phyloP scores from a whole-genome alignment of 2,797 vertebrate species.

The Pitangus sulphuratus region DNA sequence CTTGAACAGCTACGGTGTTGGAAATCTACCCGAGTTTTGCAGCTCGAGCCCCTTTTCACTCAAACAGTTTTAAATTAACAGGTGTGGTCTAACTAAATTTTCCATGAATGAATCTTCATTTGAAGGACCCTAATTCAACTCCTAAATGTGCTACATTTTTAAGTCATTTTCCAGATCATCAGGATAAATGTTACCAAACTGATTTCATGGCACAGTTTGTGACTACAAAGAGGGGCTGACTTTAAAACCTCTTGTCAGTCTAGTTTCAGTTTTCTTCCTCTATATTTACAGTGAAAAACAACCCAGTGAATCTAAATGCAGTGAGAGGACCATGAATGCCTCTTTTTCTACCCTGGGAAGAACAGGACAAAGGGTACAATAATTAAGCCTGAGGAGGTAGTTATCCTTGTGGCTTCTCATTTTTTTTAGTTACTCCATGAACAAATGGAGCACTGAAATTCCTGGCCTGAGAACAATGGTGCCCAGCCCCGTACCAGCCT shows the following conservation, averaged over 20 bases:
- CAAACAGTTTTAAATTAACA: not conserved
- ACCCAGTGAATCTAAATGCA: not conserved
- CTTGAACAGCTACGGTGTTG: not conserved
- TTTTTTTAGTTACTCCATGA: not conserved
- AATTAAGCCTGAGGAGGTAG: slow-evolving; percentile 29
- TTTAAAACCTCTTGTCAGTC: not conserved
- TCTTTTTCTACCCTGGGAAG: not conserved
- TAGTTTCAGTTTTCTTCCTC: not conserved
- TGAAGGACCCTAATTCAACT: not conserved
- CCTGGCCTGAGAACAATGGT: slow-evolving; percentile 23
- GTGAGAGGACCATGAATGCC: not conserved
- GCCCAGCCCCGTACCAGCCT: not conserved
- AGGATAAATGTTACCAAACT: not conserved
- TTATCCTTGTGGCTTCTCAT: not conserved
- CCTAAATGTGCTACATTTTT: fast-evolving
- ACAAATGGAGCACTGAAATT: slow-evolving; percentile 47
- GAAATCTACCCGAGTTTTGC: not conserved
- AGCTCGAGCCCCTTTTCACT: not conserved
- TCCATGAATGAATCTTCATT: not conserved
- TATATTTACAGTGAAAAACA: not conserved
- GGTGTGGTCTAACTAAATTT: not conserved
- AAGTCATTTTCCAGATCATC: not conserved
- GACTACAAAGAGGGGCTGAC: not conserved
- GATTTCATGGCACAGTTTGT: not conserved
- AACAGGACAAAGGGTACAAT: not conserved